phyloP scores from a whole-genome alignment of 2,113 vertebrate genomes.

The Phyllopteryx taeniolatus region DNA sequence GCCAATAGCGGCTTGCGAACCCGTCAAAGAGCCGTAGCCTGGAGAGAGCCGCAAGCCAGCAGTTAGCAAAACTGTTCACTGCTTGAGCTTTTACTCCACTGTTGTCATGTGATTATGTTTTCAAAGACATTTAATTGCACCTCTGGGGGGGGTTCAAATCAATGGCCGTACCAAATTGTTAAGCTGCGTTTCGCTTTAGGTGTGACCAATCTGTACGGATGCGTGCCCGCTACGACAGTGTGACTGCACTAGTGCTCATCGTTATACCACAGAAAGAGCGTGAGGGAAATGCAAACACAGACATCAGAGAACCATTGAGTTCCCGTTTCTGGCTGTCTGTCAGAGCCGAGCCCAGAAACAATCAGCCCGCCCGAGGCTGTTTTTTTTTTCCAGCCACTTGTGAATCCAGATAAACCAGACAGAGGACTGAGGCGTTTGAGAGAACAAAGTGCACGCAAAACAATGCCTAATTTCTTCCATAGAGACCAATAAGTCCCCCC shows the following conservation, averaged over 20 bases:
- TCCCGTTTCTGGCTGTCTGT: conserved; percentile 25
- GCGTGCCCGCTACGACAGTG: background rate
- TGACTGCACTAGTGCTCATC: conserved; percentile 15
- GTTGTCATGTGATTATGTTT: conserved; percentile 10
- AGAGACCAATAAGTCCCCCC: background rate
- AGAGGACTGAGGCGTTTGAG: conserved; percentile 9
- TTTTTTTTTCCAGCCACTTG: conserved; percentile 25
- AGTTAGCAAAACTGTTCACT: background rate
- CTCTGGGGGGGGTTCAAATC: conserved; percentile 9
- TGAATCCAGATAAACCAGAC: conserved; percentile 15
- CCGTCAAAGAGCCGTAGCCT: conserved; percentile 38
- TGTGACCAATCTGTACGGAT: background rate
- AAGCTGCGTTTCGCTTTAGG: background rate
- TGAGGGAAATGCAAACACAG: conserved; percentile 23
- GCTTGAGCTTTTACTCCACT: conserved; percentile 10
- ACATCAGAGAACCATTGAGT: conserved; percentile 30
- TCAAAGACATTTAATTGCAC: conserved; percentile 6
- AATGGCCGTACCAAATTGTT: conserved; percentile 2
- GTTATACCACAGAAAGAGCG: conserved; percentile 15
- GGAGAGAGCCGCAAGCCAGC: conserved; percentile 24
- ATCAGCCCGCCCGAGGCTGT: conserved; percentile 20
- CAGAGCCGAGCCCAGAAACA: conserved; percentile 24
- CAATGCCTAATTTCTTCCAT: background rate
- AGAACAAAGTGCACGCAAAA: conserved; percentile 4
- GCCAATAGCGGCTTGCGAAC: conserved; percentile 52